Conservation (phyloP, 2,797 vertebrate genomes). For the Mastacembelus armatus region DNA sequence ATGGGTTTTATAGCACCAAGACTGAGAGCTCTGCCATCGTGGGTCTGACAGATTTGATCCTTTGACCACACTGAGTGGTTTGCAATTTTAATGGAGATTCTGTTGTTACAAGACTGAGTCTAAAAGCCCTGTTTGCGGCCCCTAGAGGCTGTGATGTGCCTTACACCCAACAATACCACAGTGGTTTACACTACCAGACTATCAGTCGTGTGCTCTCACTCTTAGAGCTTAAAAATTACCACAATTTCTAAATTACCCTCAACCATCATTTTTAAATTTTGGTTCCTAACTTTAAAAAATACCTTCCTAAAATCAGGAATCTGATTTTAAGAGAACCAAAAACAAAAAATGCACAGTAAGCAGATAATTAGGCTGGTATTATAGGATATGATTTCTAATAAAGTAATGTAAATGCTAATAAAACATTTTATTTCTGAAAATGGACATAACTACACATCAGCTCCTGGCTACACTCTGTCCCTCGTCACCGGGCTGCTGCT, state of each 20-base stretch:
- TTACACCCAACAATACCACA: constrained; percentile 11
- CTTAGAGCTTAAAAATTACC: not conserved
- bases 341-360: not conserved
- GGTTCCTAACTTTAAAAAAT: not conserved
- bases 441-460: constrained; percentile 9
- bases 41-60: constrained; percentile 56
- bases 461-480: constrained; percentile 20
- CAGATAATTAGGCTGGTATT: no score
- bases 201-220: not conserved
- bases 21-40: constrained; percentile 33
- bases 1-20: constrained; percentile 43
- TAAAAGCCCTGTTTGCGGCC: constrained; percentile 41
- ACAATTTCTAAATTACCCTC: constrained; percentile 1
- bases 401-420: no score
- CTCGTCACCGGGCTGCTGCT: constrained; percentile 48
- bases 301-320: not conserved
- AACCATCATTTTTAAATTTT: not conserved
- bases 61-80: constrained; percentile 57
- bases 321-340: not conserved
- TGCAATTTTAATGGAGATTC: constrained; percentile 68
- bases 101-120: constrained; percentile 31
- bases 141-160: not conserved
- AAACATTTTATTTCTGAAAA: constrained; percentile 3
- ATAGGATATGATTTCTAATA: no score
- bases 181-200: constrained; percentile 1